phyloP scores from a whole-genome alignment of 1,140 invertebrate genomes.

The Lineus longissimus region DNA sequence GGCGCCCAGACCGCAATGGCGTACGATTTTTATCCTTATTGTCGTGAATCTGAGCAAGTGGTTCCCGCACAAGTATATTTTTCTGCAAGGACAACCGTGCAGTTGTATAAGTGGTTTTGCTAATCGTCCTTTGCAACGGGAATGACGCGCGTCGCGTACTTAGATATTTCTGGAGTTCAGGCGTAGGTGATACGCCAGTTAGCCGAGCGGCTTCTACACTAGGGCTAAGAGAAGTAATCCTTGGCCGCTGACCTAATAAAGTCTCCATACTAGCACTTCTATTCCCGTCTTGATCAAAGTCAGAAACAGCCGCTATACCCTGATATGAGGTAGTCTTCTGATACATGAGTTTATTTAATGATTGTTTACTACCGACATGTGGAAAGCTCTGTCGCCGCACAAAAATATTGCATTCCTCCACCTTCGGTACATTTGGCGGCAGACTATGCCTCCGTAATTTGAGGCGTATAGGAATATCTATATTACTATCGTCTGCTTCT shows the following conservation, averaged over 20 bases:
- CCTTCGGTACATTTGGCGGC: background rate
- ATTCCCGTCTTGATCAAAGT: background rate
- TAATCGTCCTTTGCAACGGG: background rate
- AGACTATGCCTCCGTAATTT: conserved; percentile 6
- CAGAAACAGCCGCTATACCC: background rate
- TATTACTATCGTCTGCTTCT: background rate
- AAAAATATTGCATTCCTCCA: background rate
- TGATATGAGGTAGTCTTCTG: conserved; percentile 6
- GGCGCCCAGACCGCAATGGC: background rate
- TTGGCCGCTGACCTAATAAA: background rate
- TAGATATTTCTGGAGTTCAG: background rate
- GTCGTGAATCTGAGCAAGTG: background rate
- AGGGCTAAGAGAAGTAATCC: conserved; percentile 1
- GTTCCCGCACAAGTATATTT: background rate
- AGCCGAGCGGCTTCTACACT: background rate
- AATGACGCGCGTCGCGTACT: background rate
- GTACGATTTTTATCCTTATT: background rate
- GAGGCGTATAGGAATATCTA: background rate
- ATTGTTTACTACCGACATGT: background rate
- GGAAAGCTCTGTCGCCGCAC: conserved; percentile 5
- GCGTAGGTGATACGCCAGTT: background rate
- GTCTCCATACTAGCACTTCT: background rate
- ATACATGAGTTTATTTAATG: background rate
- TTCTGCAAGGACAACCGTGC: background rate
- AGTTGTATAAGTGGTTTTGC: conserved; percentile 2